Evolutionary conservation across 2,797 vertebrate genomes (phyloP).

Genomic region (Labeo calbasu): DNA sequence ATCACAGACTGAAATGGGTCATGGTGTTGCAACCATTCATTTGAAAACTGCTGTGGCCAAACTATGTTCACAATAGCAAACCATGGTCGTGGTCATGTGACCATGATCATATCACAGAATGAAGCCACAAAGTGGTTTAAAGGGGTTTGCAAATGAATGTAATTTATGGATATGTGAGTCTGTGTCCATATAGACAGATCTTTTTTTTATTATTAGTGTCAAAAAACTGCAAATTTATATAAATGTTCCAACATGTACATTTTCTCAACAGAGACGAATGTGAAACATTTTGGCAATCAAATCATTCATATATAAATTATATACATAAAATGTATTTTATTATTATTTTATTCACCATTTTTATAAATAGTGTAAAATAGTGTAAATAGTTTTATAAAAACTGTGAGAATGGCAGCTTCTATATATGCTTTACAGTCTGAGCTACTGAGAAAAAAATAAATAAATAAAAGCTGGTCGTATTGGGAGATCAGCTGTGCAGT

Average conservation of each 20-base stretch:
- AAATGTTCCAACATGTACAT: background rate
- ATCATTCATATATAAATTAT: background rate
- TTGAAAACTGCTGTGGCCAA: background rate
- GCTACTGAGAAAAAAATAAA: background rate
- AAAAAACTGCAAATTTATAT: background rate
- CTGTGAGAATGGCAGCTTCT: background rate
- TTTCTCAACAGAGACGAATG: background rate
- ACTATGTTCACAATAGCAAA: background rate
- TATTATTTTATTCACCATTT: background rate
- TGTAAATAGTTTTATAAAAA: no score
- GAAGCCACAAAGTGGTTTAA: constrained; percentile 21
- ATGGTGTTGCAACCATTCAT: constrained; percentile 3
- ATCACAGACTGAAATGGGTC: constrained; percentile 8
- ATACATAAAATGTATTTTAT: background rate
- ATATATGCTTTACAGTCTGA: background rate
- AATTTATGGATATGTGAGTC: background rate
- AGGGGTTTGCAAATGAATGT: background rate
- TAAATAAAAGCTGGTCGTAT: background rate
- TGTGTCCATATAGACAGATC: background rate
- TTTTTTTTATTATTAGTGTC: background rate
- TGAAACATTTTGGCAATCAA: background rate
- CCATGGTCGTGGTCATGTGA: background rate
- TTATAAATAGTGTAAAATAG: no score
- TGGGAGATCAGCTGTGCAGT: background rate
- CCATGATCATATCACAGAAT: background rate